Evolutionary conservation across 2,113 vertebrate genomes (phyloP).

Genomic region (Anguilla rostrata): DNA sequence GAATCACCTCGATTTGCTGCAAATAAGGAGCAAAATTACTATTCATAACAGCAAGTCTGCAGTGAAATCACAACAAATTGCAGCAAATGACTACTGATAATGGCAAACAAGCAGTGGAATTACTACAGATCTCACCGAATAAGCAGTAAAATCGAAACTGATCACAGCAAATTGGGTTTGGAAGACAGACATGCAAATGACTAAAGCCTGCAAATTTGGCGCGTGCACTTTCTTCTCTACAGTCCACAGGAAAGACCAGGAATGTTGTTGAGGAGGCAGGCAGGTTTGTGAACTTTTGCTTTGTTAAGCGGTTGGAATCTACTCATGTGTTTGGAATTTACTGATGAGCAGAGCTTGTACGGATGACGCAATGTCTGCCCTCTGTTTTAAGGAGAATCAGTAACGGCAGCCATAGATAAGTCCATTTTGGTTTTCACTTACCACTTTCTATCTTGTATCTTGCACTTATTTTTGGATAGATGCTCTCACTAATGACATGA

Average conservation of each 20-base stretch:
- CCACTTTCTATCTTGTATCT: too few relatives aligned
- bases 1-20: background rate
- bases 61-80: too few relatives aligned
- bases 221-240: background rate
- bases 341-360: too few relatives aligned
- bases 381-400: too few relatives aligned
- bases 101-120: background rate
- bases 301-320: background rate
- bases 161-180: conserved; percentile 1
- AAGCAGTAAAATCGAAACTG: background rate
- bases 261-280: background rate
- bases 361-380: too few relatives aligned
- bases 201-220: background rate
- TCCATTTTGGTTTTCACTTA: too few relatives aligned
- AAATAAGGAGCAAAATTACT: background rate
- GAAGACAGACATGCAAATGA: background rate
- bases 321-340: too few relatives aligned
- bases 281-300: background rate
- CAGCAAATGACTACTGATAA: background rate
- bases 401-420: too few relatives aligned
- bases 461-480: too few relatives aligned
- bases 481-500: too few relatives aligned
- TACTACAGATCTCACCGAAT: conserved; percentile 3
- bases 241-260: background rate
- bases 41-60: too few relatives aligned